Percentiles rank a stretch among this genome's conserved stretches.
phyloP scores from a whole-genome alignment of 2,797 vertebrate species.

The Anas bahamensis region DNA sequence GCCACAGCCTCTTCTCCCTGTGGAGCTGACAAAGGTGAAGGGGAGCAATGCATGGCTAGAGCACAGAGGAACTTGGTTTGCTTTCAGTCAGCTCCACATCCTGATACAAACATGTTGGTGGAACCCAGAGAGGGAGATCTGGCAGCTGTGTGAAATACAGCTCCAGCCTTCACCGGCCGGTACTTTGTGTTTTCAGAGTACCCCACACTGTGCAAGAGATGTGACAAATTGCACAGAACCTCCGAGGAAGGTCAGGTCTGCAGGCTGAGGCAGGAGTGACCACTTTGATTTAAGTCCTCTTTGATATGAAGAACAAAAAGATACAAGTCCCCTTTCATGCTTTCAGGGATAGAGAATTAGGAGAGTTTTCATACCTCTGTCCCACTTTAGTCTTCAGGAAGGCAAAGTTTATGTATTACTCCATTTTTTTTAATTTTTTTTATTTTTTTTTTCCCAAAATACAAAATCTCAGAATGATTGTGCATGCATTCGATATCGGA shows the following conservation, averaged over 20 bases:
- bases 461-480: background rate
- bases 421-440: background rate
- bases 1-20: background rate
- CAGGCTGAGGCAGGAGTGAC: slow-evolving; percentile 14
- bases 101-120: background rate
- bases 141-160: background rate
- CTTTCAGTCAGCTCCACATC: background rate
- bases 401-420: background rate
- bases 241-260: background rate
- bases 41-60: accelerated
- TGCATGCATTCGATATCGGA: background rate
- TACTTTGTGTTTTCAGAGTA: slow-evolving; percentile 6
- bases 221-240: background rate
- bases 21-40: background rate
- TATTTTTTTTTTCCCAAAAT: too few species aligned
- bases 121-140: background rate
- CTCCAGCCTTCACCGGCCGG: accelerated
- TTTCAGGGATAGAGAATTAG: slow-evolving; percentile 25
- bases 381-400: slow-evolving; percentile 13
- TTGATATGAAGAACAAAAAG: slow-evolving; percentile 45
- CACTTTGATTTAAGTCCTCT: slow-evolving; percentile 39
- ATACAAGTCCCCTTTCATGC: background rate
- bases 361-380: background rate
- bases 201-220: background rate
- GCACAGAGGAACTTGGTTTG: background rate